A percentile compares a stretch with the other conserved stretches of the same genome.
Evolutionary conservation across 35 echinoderm and acorn worm species (phyloP).

Genomic region (Chiridota heheva): DNA sequence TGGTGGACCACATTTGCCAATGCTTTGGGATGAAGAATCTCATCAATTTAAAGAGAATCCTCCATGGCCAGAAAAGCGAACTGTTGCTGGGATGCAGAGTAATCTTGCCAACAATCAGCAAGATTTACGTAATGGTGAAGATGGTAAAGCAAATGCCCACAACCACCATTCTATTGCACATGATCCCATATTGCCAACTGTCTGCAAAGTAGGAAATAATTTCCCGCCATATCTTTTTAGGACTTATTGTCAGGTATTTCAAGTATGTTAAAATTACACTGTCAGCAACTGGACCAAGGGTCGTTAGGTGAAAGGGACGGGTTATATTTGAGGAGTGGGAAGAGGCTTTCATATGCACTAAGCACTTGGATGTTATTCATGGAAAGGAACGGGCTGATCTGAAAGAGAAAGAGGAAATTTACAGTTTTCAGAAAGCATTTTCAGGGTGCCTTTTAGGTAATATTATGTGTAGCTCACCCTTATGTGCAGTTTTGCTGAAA

Average conservation of each 20-base stretch:
- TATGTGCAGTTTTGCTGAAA: too few relatives aligned
- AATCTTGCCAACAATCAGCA: neutral
- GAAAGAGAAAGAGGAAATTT: too few relatives aligned
- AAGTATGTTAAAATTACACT: neutral
- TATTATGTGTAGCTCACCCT: too few relatives aligned
- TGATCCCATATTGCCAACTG: conserved; percentile 16
- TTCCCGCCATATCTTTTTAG: neutral
- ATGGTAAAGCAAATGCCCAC: neutral
- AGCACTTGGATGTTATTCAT: too few relatives aligned
- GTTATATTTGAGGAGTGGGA: too few relatives aligned
- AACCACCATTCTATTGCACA: conserved; percentile 20
- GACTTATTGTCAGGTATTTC: neutral
- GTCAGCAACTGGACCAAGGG: neutral
- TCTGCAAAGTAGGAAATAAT: neutral
- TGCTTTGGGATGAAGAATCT: neutral
- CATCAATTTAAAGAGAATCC: neutral
- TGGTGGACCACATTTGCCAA: neutral
- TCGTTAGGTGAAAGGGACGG: too few relatives aligned
- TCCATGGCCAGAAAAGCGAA: neutral
- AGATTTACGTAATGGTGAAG: neutral
- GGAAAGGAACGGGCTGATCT: too few relatives aligned
- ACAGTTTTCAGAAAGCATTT: too few relatives aligned
- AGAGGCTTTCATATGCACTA: too few relatives aligned
- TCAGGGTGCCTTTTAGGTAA: too few relatives aligned
- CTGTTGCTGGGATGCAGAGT: neutral